Conservation (phyloP, 30 jellyfish, hydroid and myxozoan species). For the Rhopilema esculentum region DNA sequence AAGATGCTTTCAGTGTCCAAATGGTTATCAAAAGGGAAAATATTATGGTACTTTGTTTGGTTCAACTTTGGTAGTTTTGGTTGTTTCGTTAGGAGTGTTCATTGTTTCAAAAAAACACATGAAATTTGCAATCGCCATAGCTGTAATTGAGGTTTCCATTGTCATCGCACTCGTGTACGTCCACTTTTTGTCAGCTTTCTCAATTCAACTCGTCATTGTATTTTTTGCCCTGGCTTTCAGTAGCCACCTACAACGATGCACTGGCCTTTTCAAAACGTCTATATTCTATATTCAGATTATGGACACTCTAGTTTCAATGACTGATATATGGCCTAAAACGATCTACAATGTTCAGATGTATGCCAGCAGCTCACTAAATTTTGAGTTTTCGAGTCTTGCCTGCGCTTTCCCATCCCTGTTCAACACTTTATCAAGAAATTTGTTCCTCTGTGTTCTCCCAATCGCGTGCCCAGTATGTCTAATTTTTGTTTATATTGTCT, state of each 20-base stretch:
- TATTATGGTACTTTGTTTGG: conserved; percentile 18
- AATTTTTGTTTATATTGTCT: conserved; percentile 5
- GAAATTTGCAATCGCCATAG: conserved; percentile 23
- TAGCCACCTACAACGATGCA: conserved; percentile 27
- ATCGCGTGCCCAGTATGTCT: not conserved
- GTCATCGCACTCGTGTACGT: conserved; percentile 10
- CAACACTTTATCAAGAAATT: not conserved
- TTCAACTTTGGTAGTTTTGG: not conserved
- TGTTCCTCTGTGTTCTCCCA: conserved; percentile 8
- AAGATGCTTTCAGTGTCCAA: conserved; percentile 43
- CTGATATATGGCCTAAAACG: conserved; percentile 54
- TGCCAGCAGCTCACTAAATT: conserved; percentile 44
- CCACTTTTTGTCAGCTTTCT: conserved; percentile 17
- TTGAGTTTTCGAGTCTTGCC: conserved; percentile 56
- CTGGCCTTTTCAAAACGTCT: conserved; percentile 49
- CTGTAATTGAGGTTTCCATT: conserved; percentile 12
- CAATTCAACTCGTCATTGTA: conserved; percentile 13
- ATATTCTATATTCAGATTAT: conserved; percentile 51
- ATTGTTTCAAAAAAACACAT: not conserved
- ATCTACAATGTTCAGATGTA: conserved; percentile 43
- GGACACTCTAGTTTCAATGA: conserved; percentile 52
- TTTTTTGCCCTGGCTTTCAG: conserved; percentile 27
- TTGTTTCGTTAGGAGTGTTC: not conserved
- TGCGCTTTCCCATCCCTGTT: conserved; percentile 15
- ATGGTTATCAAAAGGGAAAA: not conserved